Percentiles rank a stretch among this genome's conserved stretches.
Conservation (phyloP, 2,113 vertebrate species). For the Varanus salvator region DNA sequence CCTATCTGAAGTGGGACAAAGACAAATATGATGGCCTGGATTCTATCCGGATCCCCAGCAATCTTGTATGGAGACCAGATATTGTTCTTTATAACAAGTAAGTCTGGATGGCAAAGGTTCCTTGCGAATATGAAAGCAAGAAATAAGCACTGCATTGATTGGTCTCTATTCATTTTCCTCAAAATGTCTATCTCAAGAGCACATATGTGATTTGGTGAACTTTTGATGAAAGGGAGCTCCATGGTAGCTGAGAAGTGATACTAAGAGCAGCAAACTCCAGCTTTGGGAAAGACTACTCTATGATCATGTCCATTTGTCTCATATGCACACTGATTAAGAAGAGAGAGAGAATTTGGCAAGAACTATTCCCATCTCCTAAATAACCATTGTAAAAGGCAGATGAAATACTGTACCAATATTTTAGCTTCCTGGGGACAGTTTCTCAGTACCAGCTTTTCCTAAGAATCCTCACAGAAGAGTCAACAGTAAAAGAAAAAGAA, state of each 20-base stretch:
- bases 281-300: neutral
- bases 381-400: too few species aligned
- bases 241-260: too few species aligned
- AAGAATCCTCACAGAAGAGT: neutral
- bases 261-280: neutral
- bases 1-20: slow-evolving; percentile 92
- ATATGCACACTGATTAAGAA: neutral
- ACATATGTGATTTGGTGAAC: neutral
- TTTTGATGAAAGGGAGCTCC: neutral
- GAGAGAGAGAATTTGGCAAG: neutral
- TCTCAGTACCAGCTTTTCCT: too few species aligned
- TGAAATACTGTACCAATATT: neutral
- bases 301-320: neutral
- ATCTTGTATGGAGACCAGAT: slow-evolving; percentile 95
- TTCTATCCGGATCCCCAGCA: slow-evolving; percentile 94
- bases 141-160: neutral
- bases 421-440: too few species aligned
- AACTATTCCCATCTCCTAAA: accelerated
- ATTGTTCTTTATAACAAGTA: slow-evolving; percentile 99
- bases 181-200: neutral
- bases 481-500: neutral
- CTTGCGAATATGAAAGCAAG: neutral
- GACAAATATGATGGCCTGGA: slow-evolving; percentile 94
- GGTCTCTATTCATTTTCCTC: neutral
- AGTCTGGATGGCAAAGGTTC: slow-evolving; percentile 48